Conservation (phyloP, 2,888 invertebrate species). For the Amiota minor region DNA sequence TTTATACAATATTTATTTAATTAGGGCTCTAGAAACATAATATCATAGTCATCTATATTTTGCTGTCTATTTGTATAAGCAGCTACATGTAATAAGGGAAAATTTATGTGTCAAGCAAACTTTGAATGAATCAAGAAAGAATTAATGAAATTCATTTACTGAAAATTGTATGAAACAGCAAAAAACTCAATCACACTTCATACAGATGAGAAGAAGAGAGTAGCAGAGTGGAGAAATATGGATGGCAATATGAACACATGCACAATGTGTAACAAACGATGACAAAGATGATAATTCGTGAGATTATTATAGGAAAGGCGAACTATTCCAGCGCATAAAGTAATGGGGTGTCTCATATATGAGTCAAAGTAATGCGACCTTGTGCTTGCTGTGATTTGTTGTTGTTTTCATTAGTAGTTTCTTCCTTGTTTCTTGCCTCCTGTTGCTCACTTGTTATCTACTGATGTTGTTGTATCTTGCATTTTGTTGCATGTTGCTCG, state of each 20-base stretch:
- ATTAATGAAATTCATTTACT: constrained; percentile 22
- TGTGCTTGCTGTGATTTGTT: not conserved
- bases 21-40: too few relatives aligned
- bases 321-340: constrained; percentile 59
- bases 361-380: constrained; percentile 37
- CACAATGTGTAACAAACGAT: not conserved
- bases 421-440: not conserved
- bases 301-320: too few relatives aligned
- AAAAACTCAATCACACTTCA: not conserved
- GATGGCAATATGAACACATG: not conserved
- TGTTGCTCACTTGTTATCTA: not conserved
- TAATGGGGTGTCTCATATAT: constrained; percentile 44
- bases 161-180: constrained; percentile 15
- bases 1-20: too few relatives aligned
- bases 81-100: too few relatives aligned
- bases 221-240: not conserved
- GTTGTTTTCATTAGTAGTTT: not conserved
- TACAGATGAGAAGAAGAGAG: not conserved
- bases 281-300: not conserved
- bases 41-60: too few relatives aligned
- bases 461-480: not conserved
- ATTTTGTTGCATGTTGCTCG: constrained; percentile 19
- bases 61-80: too few relatives aligned
- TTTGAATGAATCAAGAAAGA: not conserved
- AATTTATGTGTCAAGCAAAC: not conserved